These are phyloP conservation scores for Poeciliopsis paucimaculata DNA, from an alignment of 2,797 vertebrate genomes.

Conservation along the genomic window DNA sequence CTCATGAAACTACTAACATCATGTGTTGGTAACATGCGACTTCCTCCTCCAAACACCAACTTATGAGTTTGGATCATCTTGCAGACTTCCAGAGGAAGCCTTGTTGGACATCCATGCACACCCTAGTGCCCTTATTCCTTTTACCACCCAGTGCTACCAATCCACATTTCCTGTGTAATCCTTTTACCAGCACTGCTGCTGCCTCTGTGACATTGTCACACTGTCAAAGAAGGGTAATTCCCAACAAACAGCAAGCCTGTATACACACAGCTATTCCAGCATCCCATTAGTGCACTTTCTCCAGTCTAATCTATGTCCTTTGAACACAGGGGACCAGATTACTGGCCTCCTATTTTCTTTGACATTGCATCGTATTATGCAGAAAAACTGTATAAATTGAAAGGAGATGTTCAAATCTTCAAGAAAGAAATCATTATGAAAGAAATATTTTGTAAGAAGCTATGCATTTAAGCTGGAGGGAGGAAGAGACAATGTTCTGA, in stretches of 20 bases:
- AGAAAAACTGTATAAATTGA: slow-evolving; percentile 40
- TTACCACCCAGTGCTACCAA: slow-evolving; percentile 53
- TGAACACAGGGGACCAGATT: slow-evolving; percentile 39
- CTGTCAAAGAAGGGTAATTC: slow-evolving; percentile 73
- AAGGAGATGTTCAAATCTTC: slow-evolving; percentile 33
- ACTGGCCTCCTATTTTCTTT: slow-evolving; percentile 35
- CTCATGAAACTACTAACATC: background rate
- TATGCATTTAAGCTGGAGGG: slow-evolving; percentile 1
- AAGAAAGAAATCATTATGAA: slow-evolving; percentile 25
- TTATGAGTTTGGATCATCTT: slow-evolving; percentile 42
- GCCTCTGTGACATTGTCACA: slow-evolving; percentile 65
- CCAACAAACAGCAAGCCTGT: slow-evolving; percentile 60
- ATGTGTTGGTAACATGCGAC: slow-evolving; percentile 38
- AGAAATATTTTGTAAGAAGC: slow-evolving; percentile 26
- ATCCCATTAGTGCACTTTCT: slow-evolving; percentile 23
- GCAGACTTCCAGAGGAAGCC: slow-evolving; percentile 39
- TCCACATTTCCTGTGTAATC: slow-evolving; percentile 74
- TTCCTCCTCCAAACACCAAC: slow-evolving; percentile 38
- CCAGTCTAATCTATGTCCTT: slow-evolving; percentile 37
- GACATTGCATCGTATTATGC: slow-evolving; percentile 16
- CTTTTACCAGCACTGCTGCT: slow-evolving; percentile 67
- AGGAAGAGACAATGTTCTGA: slow-evolving; percentile 22
- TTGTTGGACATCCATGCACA: slow-evolving; percentile 48
- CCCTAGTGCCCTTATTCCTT: slow-evolving; percentile 29
- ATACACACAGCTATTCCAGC: slow-evolving; percentile 23